Evolutionary conservation across 2,888 invertebrate species (phyloP), one percentile per base, ranked within the genome.

Genomic region (Malthinus flaveolus): DNA sequence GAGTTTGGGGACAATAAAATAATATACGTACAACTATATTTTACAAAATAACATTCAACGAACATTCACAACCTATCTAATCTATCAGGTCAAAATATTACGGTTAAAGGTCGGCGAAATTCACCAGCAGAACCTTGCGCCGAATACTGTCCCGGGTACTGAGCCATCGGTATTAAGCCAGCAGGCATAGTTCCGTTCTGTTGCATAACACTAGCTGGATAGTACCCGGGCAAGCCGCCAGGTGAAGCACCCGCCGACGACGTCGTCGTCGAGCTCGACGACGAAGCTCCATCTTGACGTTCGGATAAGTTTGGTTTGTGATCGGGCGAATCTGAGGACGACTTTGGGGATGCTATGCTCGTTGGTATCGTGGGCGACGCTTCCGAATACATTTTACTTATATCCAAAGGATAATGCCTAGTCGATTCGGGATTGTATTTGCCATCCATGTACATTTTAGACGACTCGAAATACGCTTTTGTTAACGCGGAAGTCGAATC

Each of bases 31-130:
- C 32, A 48, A 37, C 35, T 36, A 49, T 8, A 33, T 37, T 59
- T 46, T 55, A 50, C 50, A 59, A 23, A 59, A 36, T 32, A 42
- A 44, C 37, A 42, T 10, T 44, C 72, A 72, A 52, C 49, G 35
- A 71, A 75, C 70, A 72, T 73, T 75, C 75, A 73, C 72, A 76
- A 69, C 64, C 80, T 78, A 73, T 88, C 88, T 72, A 76, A 69
- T 64, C 80, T 78, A 73, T 88, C 88, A 83, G 88, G 89, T 90
- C 90, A 91, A 83, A 90, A 90, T 84, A 90, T 88, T 69, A 90
- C 90, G 47, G 90, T 87, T 11, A 90, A 78, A 1, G 90, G 90
- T 74, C 90, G 82, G 68, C 90, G 80, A 75, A 89, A 89, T 75
- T 90, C 90, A 42, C 85, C 81, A 32, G 86, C 86, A 44, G 83